Evolutionary conservation across 2,888 invertebrate species (phyloP).

Genomic region (Anorthoa munda): DNA sequence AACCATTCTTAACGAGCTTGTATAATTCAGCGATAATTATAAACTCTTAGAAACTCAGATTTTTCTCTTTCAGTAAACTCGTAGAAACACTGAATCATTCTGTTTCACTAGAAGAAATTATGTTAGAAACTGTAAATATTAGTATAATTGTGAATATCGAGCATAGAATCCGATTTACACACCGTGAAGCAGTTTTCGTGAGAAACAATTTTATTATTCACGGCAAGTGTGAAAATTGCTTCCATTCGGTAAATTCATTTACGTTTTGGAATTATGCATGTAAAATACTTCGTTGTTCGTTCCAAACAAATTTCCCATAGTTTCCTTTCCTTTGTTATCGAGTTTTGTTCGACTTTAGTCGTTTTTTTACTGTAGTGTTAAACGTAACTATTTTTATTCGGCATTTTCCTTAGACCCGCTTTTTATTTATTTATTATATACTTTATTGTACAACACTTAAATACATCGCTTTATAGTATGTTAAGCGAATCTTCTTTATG

Average conservation of each 20-base stretch:
- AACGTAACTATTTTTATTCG: not conserved
- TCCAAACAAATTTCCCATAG: constrained; percentile 66
- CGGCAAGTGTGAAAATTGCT: constrained; percentile 77
- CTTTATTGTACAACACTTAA: no score
- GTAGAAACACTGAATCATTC: not conserved
- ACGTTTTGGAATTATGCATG: constrained; percentile 75
- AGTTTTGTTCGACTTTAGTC: constrained; percentile 28
- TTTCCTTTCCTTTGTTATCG: constrained; percentile 61
- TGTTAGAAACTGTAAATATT: constrained; percentile 47
- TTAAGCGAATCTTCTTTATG: not conserved
- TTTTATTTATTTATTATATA: no score
- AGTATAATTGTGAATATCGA: constrained; percentile 49
- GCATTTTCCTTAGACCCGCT: not conserved
- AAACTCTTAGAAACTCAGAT: not conserved
- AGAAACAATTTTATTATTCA: constrained; percentile 75
- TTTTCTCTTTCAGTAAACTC: not conserved
- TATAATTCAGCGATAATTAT: constrained; percentile 20
- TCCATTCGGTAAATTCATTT: constrained; percentile 72
- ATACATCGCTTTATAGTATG: not conserved
- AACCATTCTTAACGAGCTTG: not conserved
- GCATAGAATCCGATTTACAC: constrained; percentile 70
- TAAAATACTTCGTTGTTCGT: constrained; percentile 62
- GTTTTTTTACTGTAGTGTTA: not conserved
- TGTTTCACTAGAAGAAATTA: constrained; percentile 24
- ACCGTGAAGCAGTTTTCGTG: constrained; percentile 73